Evolutionary conservation across 2,888 invertebrate genomes (phyloP).

Genomic region (Sminthurinus aureus): DNA sequence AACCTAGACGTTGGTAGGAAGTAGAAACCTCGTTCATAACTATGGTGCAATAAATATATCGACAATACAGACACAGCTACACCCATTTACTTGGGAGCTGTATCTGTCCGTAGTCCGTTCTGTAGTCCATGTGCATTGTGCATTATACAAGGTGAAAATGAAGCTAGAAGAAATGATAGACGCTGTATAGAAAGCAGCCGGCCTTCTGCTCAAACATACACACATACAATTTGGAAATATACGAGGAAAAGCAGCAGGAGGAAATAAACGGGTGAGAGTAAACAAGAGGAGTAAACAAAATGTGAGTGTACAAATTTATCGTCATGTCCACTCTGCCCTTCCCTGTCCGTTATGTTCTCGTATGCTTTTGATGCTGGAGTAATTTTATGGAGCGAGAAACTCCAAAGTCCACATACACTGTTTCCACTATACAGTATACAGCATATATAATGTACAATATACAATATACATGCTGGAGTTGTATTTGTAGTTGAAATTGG

Average conservation of each 20-base stretch:
- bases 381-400: neutral
- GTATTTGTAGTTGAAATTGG: no score
- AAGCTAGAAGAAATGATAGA: neutral
- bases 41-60: no score
- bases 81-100: no score
- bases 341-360: neutral
- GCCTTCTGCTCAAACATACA: neutral
- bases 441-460: no score
- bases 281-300: neutral
- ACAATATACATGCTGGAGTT: no score
- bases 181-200: no score
- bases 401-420: neutral
- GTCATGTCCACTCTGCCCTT: neutral
- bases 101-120: no score
- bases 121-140: neutral
- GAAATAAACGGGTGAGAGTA: neutral
- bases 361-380: neutral
- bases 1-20: no score
- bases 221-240: neutral
- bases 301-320: neutral
- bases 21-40: no score
- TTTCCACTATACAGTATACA: no score
- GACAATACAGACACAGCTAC: no score
- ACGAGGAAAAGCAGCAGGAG: neutral
- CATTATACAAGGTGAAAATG: neutral